Conservation (phyloP, 2,797 vertebrate genomes). For the Bryconaethiops microstoma region DNA sequence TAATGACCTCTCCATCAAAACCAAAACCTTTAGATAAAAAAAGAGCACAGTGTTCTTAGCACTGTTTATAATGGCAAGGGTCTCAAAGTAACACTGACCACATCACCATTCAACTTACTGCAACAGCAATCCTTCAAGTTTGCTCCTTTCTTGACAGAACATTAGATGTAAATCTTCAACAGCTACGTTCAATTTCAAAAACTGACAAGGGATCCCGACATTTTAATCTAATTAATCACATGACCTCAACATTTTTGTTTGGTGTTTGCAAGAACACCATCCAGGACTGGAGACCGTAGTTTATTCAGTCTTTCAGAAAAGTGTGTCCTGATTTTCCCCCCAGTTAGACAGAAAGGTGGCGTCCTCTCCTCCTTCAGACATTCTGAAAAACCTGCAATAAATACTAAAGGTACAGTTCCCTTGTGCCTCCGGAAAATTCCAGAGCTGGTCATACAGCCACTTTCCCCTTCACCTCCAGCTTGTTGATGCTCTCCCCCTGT, state of each 20-base stretch:
- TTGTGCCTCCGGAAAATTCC: neutral
- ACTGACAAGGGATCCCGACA: neutral
- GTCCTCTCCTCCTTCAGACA: slow-evolving; percentile 18
- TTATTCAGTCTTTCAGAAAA: neutral
- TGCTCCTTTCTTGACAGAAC: slow-evolving; percentile 11
- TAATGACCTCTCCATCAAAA: slow-evolving; percentile 9
- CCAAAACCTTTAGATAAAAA: slow-evolving; percentile 1
- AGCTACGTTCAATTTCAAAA: neutral
- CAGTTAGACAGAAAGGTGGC: neutral
- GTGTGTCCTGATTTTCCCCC: neutral
- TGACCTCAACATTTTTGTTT: neutral
- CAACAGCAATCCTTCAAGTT: neutral
- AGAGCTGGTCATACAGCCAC: slow-evolving; percentile 53
- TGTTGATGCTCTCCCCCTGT: slow-evolving; percentile 63
- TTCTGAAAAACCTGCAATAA: slow-evolving; percentile 9
- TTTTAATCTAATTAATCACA: neutral
- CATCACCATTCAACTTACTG: neutral
- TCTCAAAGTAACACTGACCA: neutral
- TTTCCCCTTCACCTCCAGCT: slow-evolving; percentile 60
- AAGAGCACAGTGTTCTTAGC: neutral
- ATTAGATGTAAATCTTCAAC: neutral
- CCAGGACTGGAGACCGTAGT: neutral
- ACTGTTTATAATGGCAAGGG: slow-evolving; percentile 1
- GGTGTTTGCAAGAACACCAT: neutral
- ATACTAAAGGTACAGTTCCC: slow-evolving; percentile 16